These are phyloP conservation scores for Adoxophyes honmai DNA, from an alignment of 1,140 invertebrate species.

Conservation along the genomic window DNA sequence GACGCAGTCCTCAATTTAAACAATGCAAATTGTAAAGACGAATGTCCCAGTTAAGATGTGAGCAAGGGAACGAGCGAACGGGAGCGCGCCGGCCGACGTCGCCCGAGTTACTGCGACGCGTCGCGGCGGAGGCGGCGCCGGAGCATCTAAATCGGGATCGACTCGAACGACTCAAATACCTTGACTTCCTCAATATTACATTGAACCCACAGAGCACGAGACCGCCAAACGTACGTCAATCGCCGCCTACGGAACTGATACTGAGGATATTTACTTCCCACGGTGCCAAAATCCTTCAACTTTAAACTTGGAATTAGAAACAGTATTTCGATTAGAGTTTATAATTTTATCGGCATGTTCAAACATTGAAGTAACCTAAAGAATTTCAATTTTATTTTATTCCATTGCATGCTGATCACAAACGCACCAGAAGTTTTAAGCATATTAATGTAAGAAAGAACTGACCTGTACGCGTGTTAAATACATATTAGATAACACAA, in stretches of 20 bases:
- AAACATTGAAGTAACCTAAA: too few species aligned
- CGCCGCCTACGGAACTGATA: constrained; percentile 56
- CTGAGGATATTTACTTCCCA: constrained; percentile 40
- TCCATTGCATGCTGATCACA: too few species aligned
- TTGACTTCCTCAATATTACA: constrained; percentile 77
- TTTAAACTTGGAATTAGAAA: neutral
- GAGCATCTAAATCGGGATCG: constrained; percentile 74
- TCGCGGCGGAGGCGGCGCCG: constrained; percentile 65
- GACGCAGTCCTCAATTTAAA: constrained; percentile 25
- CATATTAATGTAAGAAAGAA: too few species aligned
- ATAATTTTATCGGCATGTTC: too few species aligned
- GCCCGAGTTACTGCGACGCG: constrained; percentile 68
- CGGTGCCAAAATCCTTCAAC: constrained; percentile 1
- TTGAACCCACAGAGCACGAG: constrained; percentile 69
- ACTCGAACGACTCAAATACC: constrained; percentile 74
- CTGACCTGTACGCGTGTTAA: too few species aligned
- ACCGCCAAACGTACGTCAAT: constrained; percentile 70
- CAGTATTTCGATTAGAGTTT: too few species aligned
- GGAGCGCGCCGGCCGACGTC: constrained; percentile 63
- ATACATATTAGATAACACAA: too few species aligned
- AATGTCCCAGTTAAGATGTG: constrained; percentile 31
- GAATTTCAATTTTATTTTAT: too few species aligned
- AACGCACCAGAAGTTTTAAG: neutral
- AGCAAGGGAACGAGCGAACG: constrained; percentile 36
- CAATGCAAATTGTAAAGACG: constrained; percentile 39